Base-by-base conservation (phyloP, 37 sponge, comb jelly and placozoan species). In the Crambe crambe region DNA sequence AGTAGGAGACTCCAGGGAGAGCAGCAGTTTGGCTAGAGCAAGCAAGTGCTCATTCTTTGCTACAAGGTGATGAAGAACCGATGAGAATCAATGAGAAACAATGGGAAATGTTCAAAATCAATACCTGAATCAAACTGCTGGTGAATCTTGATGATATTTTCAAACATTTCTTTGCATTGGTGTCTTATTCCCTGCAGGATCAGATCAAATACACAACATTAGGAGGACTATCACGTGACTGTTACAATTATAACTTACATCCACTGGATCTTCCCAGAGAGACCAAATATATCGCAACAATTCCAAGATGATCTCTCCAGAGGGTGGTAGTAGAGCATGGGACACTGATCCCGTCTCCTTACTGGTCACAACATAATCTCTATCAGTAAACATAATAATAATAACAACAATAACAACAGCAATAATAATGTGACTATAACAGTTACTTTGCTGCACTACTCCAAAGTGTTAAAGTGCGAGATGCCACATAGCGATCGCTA, bases 201-300 rank as follows among this genome's bases (percentile, higher is more conserved):
- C n/a, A n/a, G 42, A 37, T 31, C 3, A 36, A 30, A 36, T 68
- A 37, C 4, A 35, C 63, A n/a, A 62, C 63, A 30, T 30, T 27
- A 27, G n/a, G n/a, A n/a, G n/a, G n/a, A n/a, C n/a, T 18, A 62
- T 30, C 30, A 18, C 5, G 63, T 62, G n/a, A 23, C 8, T 36
- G 3, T 29, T 36, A 12, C 10, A 25, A 68, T 34, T 68, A 9
- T 20, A 41, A 42, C 67, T 60, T 34, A 92, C 92, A 83, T 92
- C 88, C 25, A 92, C 37, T 15, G 88, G 92, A 37, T 87, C 80
- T 36, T 92, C 92, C 92, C 92, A 92, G 27, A 80, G 76, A n/a
- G 78, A 68, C 92, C 92, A 92, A 3, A 92, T 56, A 71, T 77
- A 80, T 59, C 80, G 44, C 44, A 87, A 29, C 31, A 92, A 25